Evolutionary conservation across 2,888 invertebrate genomes (phyloP).

Genomic region (Dioctria linearis): DNA sequence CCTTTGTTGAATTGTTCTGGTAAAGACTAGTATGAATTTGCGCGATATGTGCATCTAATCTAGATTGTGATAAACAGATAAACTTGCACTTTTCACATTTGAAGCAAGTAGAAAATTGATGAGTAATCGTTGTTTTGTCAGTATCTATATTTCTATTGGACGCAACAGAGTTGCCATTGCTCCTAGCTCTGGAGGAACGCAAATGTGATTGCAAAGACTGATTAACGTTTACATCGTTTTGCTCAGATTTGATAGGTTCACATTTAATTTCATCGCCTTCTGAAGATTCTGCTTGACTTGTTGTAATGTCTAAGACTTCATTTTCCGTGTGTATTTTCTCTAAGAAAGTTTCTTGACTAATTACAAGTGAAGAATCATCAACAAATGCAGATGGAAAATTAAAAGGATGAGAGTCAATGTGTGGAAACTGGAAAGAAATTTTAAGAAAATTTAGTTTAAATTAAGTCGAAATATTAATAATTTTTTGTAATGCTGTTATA

Average conservation of each 20-base stretch:
- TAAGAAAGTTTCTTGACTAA: neutral
- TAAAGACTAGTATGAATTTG: conserved; percentile 46
- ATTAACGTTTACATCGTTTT: conserved; percentile 56
- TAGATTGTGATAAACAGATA: conserved; percentile 63
- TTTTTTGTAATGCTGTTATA: neutral
- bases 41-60: conserved; percentile 60
- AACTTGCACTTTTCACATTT: conserved; percentile 67
- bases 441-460: neutral
- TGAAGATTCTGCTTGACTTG: neutral
- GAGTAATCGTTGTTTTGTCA: neutral
- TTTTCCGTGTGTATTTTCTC: neutral
- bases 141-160: neutral
- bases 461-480: neutral
- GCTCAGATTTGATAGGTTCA: conserved; percentile 69
- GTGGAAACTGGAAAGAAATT: conserved; percentile 14
- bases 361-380: neutral
- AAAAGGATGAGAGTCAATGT: conserved; percentile 6
- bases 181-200: neutral
- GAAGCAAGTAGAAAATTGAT: conserved; percentile 54
- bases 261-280: conserved; percentile 21
- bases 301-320: neutral
- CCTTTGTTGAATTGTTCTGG: conserved; percentile 14
- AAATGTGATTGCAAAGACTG: neutral
- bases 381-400: neutral
- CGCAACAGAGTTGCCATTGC: neutral